phyloP scores from a whole-genome alignment of 2,797 vertebrate genomes.

The Microcaecilia unicolor region DNA sequence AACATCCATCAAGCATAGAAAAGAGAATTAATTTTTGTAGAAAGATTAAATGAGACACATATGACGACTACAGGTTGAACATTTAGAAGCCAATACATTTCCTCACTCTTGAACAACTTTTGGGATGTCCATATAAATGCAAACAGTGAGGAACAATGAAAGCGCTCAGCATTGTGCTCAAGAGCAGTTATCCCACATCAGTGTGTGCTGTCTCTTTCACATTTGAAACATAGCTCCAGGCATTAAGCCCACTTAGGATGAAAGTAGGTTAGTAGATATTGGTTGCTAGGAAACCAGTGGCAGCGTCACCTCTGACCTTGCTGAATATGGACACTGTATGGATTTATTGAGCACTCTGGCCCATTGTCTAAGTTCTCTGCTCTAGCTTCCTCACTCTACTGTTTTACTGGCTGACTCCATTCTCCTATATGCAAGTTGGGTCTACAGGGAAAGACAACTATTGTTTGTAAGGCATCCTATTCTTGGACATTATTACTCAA shows the following conservation, averaged over 20 bases:
- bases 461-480: slow-evolving; percentile 25
- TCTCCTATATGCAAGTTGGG: slow-evolving; percentile 5
- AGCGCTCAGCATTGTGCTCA: slow-evolving; percentile 24
- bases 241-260: slow-evolving; percentile 56
- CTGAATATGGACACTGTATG: slow-evolving; percentile 52
- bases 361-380: slow-evolving; percentile 46
- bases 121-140: not conserved
- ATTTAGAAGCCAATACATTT: no score
- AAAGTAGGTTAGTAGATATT: slow-evolving; percentile 68
- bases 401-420: slow-evolving; percentile 34
- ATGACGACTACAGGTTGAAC: no score
- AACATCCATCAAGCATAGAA: no score
- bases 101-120: not conserved
- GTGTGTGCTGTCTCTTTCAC: slow-evolving; percentile 43
- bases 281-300: slow-evolving; percentile 69
- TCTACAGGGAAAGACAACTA: slow-evolving; percentile 11
- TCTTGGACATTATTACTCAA: slow-evolving; percentile 30
- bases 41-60: no score
- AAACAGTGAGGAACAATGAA: slow-evolving; percentile 16
- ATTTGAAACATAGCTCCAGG: slow-evolving; percentile 50
- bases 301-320: slow-evolving; percentile 65
- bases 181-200: slow-evolving; percentile 28
- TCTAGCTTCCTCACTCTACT: slow-evolving; percentile 48
- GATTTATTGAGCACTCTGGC: slow-evolving; percentile 61
- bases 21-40: no score